Conservation (phyloP, 2,797 vertebrate genomes). For the Chelon labrosus region DNA sequence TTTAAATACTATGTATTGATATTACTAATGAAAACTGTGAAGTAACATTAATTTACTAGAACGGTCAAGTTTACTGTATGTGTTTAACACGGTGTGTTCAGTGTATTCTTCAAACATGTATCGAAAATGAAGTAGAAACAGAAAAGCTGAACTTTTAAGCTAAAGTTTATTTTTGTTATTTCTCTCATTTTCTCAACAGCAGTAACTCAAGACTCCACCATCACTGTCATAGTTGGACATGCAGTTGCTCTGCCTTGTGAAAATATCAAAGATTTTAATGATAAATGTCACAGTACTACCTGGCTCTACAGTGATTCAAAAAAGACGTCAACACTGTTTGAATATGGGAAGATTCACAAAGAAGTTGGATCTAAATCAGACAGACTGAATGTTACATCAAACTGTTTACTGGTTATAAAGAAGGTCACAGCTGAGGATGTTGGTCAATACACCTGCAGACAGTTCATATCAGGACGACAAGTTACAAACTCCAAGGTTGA, state of each 20-base stretch:
- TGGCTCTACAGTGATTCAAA: background rate
- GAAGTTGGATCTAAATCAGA: background rate
- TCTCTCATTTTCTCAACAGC: background rate
- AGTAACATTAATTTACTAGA: too few species aligned
- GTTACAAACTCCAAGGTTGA: accelerated
- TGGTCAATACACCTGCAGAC: conserved; percentile 1
- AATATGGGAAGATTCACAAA: background rate
- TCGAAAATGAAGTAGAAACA: too few species aligned
- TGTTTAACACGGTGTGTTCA: background rate
- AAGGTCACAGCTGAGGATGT: conserved; percentile 1
- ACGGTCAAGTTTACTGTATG: too few species aligned
- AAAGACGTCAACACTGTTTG: accelerated
- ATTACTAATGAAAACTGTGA: too few species aligned
- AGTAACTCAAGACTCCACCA: background rate
- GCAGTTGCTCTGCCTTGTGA: conserved; percentile 22
- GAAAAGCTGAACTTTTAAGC: too few species aligned
- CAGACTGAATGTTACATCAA: conserved; percentile 28
- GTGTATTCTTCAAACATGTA: too few species aligned
- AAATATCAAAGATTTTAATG: background rate
- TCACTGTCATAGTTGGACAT: background rate
- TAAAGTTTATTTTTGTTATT: too few species aligned
- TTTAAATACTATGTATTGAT: too few species aligned
- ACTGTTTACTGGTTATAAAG: conserved; percentile 55
- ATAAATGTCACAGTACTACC: background rate
- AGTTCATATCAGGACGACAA: background rate